Percentiles rank a stretch among this genome's conserved stretches.
Evolutionary conservation across 35 echinoderm and acorn worm species (phyloP).

Genomic region (Stichopus chloronotus): DNA sequence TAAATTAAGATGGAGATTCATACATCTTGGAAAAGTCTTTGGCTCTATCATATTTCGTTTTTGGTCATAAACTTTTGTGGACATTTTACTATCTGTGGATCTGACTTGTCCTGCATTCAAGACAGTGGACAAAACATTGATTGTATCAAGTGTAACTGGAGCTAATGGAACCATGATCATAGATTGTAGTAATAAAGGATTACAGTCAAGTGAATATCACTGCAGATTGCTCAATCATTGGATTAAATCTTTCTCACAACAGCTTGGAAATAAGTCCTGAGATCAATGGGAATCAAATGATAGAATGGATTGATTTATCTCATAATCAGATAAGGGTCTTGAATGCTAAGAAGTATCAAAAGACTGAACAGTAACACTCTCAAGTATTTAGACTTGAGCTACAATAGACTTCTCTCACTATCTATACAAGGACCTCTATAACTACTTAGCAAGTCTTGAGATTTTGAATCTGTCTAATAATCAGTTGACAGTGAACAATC

Average conservation of each 20-base stretch:
- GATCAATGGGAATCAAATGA: not conserved
- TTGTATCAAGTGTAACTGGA: not conserved
- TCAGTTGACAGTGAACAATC: not conserved
- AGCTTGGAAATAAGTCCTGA: not conserved
- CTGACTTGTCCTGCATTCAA: too few relatives aligned
- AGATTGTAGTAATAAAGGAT: not conserved
- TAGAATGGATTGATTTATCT: conserved; percentile 8
- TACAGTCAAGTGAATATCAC: not conserved
- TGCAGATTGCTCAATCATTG: not conserved
- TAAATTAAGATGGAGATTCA: too few relatives aligned
- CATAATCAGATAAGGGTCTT: not conserved
- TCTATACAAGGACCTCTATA: not conserved
- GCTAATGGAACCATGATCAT: not conserved
- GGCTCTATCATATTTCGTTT: too few relatives aligned
- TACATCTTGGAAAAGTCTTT: too few relatives aligned
- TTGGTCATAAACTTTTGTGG: too few relatives aligned
- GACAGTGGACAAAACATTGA: not conserved
- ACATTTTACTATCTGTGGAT: too few relatives aligned
- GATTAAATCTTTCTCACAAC: not conserved
- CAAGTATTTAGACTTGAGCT: not conserved
- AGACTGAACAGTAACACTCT: not conserved
- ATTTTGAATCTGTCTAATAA: not conserved
- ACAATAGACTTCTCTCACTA: not conserved
- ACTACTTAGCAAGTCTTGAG: not conserved
- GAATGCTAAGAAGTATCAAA: not conserved